phyloP scores from a whole-genome alignment of 2,797 vertebrate species.

The Darevskia mixta region DNA sequence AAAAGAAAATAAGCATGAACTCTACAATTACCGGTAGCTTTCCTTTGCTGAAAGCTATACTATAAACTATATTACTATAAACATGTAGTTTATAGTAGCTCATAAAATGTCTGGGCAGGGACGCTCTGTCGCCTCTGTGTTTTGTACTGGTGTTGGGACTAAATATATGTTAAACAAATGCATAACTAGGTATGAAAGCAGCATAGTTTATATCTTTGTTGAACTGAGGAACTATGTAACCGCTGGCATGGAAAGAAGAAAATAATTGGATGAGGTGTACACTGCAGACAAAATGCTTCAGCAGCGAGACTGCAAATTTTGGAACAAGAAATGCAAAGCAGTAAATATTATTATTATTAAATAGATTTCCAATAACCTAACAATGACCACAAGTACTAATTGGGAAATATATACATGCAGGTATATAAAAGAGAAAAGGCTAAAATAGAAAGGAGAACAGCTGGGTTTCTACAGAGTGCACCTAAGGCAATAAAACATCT shows the following conservation, averaged over 20 bases:
- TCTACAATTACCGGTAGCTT: not conserved
- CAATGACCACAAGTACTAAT: not conserved
- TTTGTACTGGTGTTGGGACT: not conserved
- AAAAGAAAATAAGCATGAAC: not conserved
- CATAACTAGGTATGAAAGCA: not conserved
- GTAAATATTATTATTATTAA: not conserved
- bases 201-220: not conserved
- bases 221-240: not conserved
- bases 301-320: not conserved
- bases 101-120: not conserved
- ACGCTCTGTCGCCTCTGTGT: not conserved
- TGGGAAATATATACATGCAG: not conserved
- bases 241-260: conserved; percentile 5
- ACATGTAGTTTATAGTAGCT: not conserved
- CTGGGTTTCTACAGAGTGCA: not conserved
- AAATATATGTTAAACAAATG: not conserved
- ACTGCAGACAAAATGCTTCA: not conserved
- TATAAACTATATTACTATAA: no score
- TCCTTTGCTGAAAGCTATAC: not conserved
- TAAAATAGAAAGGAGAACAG: not conserved
- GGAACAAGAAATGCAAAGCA: not conserved
- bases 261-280: not conserved
- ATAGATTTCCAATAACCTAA: not conserved
- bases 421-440: not conserved
- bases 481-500: not conserved